Base-by-base conservation (phyloP, 2,888 invertebrate genomes). In the Hoplodrina blanda region DNA sequence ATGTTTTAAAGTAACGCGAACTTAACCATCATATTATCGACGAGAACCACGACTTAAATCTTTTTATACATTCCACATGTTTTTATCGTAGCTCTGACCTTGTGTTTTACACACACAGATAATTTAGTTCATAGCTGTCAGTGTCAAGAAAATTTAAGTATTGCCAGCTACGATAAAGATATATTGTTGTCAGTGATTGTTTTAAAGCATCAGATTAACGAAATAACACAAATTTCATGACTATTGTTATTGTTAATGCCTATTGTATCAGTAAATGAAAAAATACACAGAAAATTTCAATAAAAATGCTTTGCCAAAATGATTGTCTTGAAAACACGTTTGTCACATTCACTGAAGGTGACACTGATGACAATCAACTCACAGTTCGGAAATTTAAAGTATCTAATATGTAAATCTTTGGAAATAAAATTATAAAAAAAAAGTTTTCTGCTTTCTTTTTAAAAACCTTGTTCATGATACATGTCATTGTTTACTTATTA, bases 21-120 rank as follows among this genome's bases (percentile, higher is more conserved):
- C 78, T 88, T 87, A 84, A 86, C 86, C 88, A 86, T 88, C 83
- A 80, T 88, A 87, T 83, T 77, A 79, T 69, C 77, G 76, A 62
- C 76, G 62, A 80, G 66, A 80, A 71, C 80, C 76, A 73, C 86
- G 74, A 84, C 85, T 84, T 82, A 69, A 62, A 69, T 90, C 91
- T 89, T 93, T 93, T 89, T 93, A 92, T 90, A 89, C 80, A 89
- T 84, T 90, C 85, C 91, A 91, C 94, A 93, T 94, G 93, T 94
- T 94, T 94, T 93, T 94, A 93, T 91, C 88, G 82, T 83, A 81
- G 73, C 77, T 75, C n/a, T 81, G 87, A 82, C 84, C 85, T 86
- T 87, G 78, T 53, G 83, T 64, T 54, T 50, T 33, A 61, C 50
- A 59, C 55, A 59, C 52, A 69, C 53, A 64, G 59, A 64, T 57